Evolutionary conservation across 2,888 invertebrate genomes (phyloP).

Genomic region (Nymphalis urticae): DNA sequence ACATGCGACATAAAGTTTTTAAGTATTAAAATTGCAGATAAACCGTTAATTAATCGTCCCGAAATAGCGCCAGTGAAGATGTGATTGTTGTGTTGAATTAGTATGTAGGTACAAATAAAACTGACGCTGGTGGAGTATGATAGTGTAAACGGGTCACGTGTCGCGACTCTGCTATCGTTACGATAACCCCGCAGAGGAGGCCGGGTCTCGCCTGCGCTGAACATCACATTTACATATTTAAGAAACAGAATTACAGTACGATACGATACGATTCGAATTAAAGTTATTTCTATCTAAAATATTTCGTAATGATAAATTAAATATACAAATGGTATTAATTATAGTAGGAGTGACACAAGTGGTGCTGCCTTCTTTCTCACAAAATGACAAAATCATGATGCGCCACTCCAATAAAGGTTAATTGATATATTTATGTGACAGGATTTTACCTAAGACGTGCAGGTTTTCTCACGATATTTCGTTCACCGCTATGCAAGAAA

Average conservation of each 20-base stretch:
- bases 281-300: neutral
- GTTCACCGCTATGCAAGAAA: too few relatives aligned
- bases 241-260: neutral
- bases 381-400: too few relatives aligned
- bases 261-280: neutral
- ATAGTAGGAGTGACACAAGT: too few relatives aligned
- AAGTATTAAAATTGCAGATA: neutral
- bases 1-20: neutral
- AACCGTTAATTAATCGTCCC: conserved; percentile 4
- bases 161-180: conserved; percentile 37
- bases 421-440: too few relatives aligned
- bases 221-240: neutral
- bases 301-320: too few relatives aligned
- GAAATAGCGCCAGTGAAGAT: conserved; percentile 7
- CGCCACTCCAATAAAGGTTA: too few relatives aligned
- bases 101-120: conserved; percentile 22
- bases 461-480: too few relatives aligned
- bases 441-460: too few relatives aligned
- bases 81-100: conserved; percentile 2
- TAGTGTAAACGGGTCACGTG: conserved; percentile 33
- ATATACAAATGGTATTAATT: too few relatives aligned
- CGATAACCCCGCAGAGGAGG: conserved; percentile 56
- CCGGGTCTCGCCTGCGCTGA: conserved; percentile 45
- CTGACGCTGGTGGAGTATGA: conserved; percentile 20
- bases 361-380: too few relatives aligned